Conservation (phyloP, 2,888 invertebrate genomes). For the Odontocolon sp. region DNA sequence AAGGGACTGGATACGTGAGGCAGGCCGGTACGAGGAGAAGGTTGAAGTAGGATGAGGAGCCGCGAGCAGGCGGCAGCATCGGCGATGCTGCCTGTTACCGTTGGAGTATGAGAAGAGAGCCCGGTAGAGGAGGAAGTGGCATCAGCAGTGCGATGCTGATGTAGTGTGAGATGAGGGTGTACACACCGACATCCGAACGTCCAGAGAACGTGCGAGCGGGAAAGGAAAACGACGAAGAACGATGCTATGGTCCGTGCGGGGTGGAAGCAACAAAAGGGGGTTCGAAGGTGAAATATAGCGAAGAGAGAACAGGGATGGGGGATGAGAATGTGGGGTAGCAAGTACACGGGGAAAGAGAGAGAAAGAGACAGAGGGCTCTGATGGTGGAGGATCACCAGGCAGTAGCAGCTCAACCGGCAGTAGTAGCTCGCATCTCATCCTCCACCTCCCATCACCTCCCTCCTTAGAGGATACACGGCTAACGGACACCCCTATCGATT, state of each 20-base stretch:
- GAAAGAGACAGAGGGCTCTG: too few relatives aligned
- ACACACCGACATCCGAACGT: conserved; percentile 38
- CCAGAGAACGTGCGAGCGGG: conserved; percentile 44
- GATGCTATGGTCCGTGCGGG: conserved; percentile 55
- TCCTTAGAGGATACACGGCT: conserved; percentile 80
- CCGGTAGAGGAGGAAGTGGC: conserved; percentile 52
- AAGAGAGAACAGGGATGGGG: conserved; percentile 60
- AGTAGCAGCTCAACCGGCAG: conserved; percentile 47
- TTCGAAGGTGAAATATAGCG: conserved; percentile 77
- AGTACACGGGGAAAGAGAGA: conserved; percentile 48
- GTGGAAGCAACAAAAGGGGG: conserved; percentile 80
- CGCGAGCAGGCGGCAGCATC: conserved; percentile 52
- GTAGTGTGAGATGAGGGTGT: conserved; percentile 46
- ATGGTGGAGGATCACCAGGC: conserved; percentile 50
- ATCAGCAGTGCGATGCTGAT: conserved; percentile 66
- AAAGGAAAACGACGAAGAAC: conserved; percentile 48
- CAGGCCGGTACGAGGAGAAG: conserved; percentile 50
- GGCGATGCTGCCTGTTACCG: conserved; percentile 49
- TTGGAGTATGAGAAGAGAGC: conserved; percentile 45
- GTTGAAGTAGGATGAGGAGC: conserved; percentile 48
- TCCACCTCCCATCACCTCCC: conserved; percentile 56
- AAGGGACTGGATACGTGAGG: conserved; percentile 81
- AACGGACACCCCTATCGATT: conserved; percentile 81
- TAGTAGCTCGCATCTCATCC: conserved; percentile 76
- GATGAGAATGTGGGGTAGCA: conserved; percentile 56